Evolutionary conservation across 2,888 invertebrate species (phyloP), one percentile per base, ranked within the genome.

Genomic region (Ferrisia virgata): DNA sequence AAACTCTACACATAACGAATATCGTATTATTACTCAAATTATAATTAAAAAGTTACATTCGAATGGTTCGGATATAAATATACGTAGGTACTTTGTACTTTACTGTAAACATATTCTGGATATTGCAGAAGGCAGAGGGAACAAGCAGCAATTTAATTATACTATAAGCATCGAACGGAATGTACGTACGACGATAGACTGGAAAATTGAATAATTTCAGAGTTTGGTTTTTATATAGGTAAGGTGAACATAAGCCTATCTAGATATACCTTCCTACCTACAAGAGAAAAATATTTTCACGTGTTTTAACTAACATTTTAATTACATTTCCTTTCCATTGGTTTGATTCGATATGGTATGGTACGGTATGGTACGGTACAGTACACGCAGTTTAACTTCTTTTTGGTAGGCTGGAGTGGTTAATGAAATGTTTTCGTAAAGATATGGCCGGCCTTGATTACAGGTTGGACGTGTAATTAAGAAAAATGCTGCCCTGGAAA

Each of bases 161-260:
- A n/a, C n/a, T n/a, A 28, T 64, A 64, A n/a, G n/a, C 15, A 28
- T 15, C 8, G 22, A 47, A 47, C 47, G n/a, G 47, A 47, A 47
- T 11, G 15, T n/a, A 4, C n/a, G 9, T 15, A 18, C 53, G 53
- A 39, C 39, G 39, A 53, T 39, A 28, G 72, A 76, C 4, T 76
- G n/a, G 72, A 76, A 76, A 76, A 76, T 76, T 76, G 72, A 76
- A 76, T 76, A 76, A 76, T 76, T 76, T 36, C 33, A 64, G 64
- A 22, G 25, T 18, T 22, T n/a, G n/a, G n/a, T n/a, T n/a, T n/a
- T n/a, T n/a, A n/a, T n/a, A n/a, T n/a, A n/a, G n/a, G n/a, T n/a
- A n/a, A n/a, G n/a, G n/a, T n/a, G n/a, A n/a, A n/a, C n/a, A n/a
- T n/a, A n/a, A n/a, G n/a, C n/a, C n/a, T n/a, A n/a, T n/a, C n/a